Evolutionary conservation across 2,888 invertebrate genomes (phyloP), one percentile per base, ranked within the genome.

Genomic region (Synanthedon myopaeformis): DNA sequence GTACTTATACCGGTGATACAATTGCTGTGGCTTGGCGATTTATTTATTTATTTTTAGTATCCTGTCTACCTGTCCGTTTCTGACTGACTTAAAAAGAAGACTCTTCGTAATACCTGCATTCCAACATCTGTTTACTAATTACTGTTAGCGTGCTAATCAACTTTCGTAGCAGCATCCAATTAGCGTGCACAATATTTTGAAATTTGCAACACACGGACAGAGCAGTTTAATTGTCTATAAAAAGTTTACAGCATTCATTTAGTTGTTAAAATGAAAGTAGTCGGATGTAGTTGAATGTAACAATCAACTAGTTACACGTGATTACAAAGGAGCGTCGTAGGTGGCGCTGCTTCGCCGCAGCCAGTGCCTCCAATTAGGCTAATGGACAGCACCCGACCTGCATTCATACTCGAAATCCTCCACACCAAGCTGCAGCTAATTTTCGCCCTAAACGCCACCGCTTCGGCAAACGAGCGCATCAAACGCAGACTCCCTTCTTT

Each of bases 311-410:
- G 41, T 45, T 45, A 42, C 50, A 50, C 14, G 63, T 61, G 63
- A 62, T 64, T 75, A 79, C 79, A 80, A 79, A 77, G 72, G 72
- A 70, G 61, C 61, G 66, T 61, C 65, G 65, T 74, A 72, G 73
- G 69, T 71, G 72, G 64, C 62, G 62, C 67, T 67, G 69, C 64
- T 65, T 63, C 64, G 67, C 72, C 73, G 66, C 71, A 71, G 65
- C 66, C 68, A 69, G 61, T 70, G 73, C 77, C 81, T 79, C 77
- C 87, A 88, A 88, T 88, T 88, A 88, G 84, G 75, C 82, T 87
- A 89, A 89, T 89, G 88, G 87, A 86, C 82, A 81, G 67, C 76
- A 70, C 75, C 74, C 76, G 76, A 82, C 83, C 83, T 85, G 82
- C 78, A 82, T 84, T 82, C 85, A 82, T 78, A 82, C 79, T 82